These are phyloP conservation scores for Stichopus chloronotus DNA, from an alignment of 35 echinoderm and acorn worm species.

Conservation along the genomic window DNA sequence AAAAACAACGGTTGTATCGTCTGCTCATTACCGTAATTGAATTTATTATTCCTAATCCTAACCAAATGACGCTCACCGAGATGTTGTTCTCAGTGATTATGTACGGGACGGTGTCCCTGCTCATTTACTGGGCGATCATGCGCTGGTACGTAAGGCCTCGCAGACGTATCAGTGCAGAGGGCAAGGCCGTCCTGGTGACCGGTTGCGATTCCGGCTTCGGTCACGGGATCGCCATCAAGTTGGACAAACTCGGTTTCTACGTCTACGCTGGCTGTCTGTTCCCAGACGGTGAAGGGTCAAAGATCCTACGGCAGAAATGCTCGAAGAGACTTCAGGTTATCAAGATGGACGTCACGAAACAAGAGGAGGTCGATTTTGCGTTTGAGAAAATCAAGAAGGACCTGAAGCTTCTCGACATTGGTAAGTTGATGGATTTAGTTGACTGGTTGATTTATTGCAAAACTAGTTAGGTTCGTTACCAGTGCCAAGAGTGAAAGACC, in stretches of 20 bases:
- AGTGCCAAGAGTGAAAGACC: neutral
- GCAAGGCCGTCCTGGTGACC: conserved; percentile 80
- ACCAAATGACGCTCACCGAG: conserved; percentile 45
- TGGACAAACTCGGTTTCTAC: conserved; percentile 76
- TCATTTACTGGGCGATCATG: conserved; percentile 35
- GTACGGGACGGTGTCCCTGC: conserved; percentile 34
- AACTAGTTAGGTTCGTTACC: neutral
- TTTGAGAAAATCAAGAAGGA: conserved; percentile 73
- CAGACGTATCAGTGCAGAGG: conserved; percentile 57
- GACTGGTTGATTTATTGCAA: no score
- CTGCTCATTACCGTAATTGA: no score
- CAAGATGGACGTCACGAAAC: conserved; percentile 88
- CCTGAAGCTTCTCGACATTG: conserved; percentile 27
- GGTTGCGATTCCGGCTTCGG: conserved; percentile 95
- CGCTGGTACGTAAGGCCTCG: conserved; percentile 59
- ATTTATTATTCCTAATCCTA: neutral
- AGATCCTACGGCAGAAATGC: conserved; percentile 57
- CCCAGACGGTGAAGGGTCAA: conserved; percentile 79
- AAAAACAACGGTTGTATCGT: no score
- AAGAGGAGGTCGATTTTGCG: conserved; percentile 66
- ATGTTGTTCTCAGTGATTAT: conserved; percentile 48
- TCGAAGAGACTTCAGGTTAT: conserved; percentile 78
- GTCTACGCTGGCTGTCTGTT: conserved; percentile 90
- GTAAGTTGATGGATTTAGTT: conserved; percentile 8
- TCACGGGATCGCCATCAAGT: conserved; percentile 75